Percentiles rank a stretch among this genome's conserved stretches.
These are phyloP conservation scores for Podarcis cretensis DNA, from an alignment of 2,113 vertebrate genomes.

Conservation along the genomic window DNA sequence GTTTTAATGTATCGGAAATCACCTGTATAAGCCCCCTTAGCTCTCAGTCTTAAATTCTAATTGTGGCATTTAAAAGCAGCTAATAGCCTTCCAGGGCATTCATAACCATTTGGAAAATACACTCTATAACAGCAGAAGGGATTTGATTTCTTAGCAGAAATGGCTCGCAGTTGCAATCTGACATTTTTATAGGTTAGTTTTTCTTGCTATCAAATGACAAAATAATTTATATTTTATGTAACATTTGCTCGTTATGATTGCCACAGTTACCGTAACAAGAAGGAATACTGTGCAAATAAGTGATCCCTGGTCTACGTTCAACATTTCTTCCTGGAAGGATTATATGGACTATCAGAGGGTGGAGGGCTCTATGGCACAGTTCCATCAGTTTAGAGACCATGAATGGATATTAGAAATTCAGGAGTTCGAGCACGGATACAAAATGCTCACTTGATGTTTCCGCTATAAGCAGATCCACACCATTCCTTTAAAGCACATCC, in stretches of 20 bases:
- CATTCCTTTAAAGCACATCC: no score
- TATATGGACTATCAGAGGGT: background rate
- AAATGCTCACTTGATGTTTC: background rate
- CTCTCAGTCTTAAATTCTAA: background rate
- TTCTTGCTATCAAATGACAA: background rate
- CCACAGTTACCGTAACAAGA: background rate
- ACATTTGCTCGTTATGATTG: background rate
- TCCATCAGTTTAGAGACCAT: background rate
- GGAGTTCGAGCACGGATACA: background rate
- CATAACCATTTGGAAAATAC: background rate
- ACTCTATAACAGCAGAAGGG: background rate
- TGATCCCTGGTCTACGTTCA: background rate
- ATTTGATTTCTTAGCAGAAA: background rate
- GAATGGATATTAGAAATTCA: background rate
- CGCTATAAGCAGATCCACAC: background rate
- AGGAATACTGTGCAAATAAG: background rate
- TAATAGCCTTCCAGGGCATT: background rate
- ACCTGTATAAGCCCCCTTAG: background rate
- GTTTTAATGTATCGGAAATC: background rate
- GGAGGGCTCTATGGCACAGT: background rate
- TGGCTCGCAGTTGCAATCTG: conserved; percentile 1
- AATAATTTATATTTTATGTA: background rate
- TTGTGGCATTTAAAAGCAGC: conserved; percentile 26
- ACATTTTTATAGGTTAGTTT: background rate
- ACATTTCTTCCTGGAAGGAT: background rate